A percentile compares a stretch with the other conserved stretches of the same genome.
phyloP scores from a whole-genome alignment of 2,888 invertebrate species.

The Psylliodes chrysocephalus region DNA sequence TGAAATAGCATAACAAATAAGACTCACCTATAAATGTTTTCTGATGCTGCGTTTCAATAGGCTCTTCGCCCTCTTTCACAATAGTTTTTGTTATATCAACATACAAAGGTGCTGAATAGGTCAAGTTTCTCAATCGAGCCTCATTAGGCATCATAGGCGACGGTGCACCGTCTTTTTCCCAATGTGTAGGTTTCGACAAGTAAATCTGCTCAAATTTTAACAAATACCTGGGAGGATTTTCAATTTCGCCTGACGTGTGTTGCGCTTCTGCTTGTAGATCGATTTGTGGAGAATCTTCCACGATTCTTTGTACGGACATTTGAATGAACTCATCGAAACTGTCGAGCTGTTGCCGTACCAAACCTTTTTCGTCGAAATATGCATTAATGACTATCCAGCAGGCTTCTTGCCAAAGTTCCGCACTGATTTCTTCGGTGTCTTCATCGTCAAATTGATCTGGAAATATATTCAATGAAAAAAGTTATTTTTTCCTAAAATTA shows the following conservation, averaged over 20 bases:
- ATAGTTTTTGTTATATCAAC: conserved; percentile 99
- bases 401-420: conserved; percentile 99
- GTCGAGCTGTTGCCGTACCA: conserved; percentile 98
- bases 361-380: conserved; percentile 99
- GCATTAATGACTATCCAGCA: conserved; percentile 99
- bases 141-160: conserved; percentile 99
- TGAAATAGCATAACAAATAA: too few species aligned
- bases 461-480: conserved; percentile 17
- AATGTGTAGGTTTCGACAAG: conserved; percentile 98
- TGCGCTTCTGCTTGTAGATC: conserved; percentile 98
- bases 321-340: conserved; percentile 99
- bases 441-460: conserved; percentile 78
- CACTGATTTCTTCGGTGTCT: conserved; percentile 94
- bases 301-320: conserved; percentile 99
- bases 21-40: conserved; percentile 75
- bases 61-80: conserved; percentile 89
- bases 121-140: conserved; percentile 94
- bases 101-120: conserved; percentile 98
- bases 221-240: conserved; percentile 88
- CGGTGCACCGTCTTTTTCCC: conserved; percentile 99
- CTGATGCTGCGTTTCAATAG: conserved; percentile 83
- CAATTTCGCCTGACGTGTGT: conserved; percentile 92
- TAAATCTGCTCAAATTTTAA: conserved; percentile 99
- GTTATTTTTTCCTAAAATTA: too few species aligned
- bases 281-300: conserved; percentile 98